These are phyloP conservation scores for Pogonognathellus flavescens DNA, from an alignment of 1,140 invertebrate genomes.

Conservation along the genomic window DNA sequence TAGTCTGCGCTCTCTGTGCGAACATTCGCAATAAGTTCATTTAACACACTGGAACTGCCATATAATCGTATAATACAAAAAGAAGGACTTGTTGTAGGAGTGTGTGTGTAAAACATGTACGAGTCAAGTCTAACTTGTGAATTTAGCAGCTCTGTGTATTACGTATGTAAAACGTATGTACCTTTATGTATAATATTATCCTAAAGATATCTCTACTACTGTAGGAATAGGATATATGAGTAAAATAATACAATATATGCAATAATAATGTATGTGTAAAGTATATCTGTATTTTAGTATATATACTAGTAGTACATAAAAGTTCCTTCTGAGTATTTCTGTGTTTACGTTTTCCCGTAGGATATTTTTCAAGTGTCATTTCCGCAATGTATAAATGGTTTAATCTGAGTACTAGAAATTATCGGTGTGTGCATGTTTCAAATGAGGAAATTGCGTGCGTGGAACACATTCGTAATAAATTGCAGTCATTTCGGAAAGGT, in stretches of 20 bases:
- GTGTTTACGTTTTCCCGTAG: conserved; percentile 31
- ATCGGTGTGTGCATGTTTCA: conserved; percentile 42
- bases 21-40: not conserved
- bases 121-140: no score
- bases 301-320: not conserved
- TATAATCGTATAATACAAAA: not conserved
- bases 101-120: no score
- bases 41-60: not conserved
- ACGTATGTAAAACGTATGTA: no score
- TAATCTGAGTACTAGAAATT: conserved; percentile 54
- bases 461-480: conserved; percentile 46
- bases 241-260: no score
- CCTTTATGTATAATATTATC: no score
- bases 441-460: conserved; percentile 51
- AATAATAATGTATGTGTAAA: no score
- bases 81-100: not conserved
- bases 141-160: no score
- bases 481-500: not conserved
- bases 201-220: no score
- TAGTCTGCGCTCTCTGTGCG: not conserved
- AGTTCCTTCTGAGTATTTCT: not conserved
- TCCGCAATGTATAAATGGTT: conserved; percentile 57
- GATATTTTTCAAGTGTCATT: conserved; percentile 58
- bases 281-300: not conserved
- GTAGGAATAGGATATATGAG: no score